These are phyloP conservation scores for Choristoneura rosaceana DNA, from an alignment of 2,888 invertebrate genomes.

Conservation along the genomic window DNA sequence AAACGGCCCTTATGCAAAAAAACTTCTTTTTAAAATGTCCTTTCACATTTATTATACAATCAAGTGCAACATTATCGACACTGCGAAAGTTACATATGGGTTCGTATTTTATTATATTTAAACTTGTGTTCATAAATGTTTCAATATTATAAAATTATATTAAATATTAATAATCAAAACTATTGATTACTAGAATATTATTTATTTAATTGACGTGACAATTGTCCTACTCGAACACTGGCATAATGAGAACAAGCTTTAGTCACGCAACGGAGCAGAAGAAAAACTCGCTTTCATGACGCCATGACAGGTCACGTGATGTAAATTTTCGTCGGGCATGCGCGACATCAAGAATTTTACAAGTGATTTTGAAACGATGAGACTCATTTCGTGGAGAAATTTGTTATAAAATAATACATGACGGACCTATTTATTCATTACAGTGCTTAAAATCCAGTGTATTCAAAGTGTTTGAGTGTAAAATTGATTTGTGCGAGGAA, in stretches of 20 bases:
- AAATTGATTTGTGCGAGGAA: conserved; percentile 61
- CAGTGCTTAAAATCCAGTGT: conserved; percentile 52
- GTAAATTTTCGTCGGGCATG: conserved; percentile 84
- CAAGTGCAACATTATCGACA: too few relatives aligned
- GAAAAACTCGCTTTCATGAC: conserved; percentile 59
- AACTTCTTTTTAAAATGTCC: too few relatives aligned
- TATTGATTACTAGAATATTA: not conserved
- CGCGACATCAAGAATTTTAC: conserved; percentile 77
- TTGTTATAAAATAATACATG: conserved; percentile 56
- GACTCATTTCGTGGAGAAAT: conserved; percentile 63
- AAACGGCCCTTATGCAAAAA: too few relatives aligned
- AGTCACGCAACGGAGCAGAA: conserved; percentile 26
- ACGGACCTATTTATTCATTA: conserved; percentile 51
- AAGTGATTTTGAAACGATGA: conserved; percentile 78
- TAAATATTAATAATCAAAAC: too few relatives aligned
- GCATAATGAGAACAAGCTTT: conserved; percentile 17
- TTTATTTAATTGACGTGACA: not conserved
- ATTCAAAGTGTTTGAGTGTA: conserved; percentile 61
- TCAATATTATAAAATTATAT: too few relatives aligned
- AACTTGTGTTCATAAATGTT: too few relatives aligned
- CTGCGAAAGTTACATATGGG: too few relatives aligned
- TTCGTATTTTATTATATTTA: too few relatives aligned
- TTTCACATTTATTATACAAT: too few relatives aligned
- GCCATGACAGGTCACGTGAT: conserved; percentile 86
- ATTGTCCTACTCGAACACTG: conserved; percentile 7